Base-by-base conservation (phyloP, 2,113 vertebrate species). In the Cyanoderma ruficeps region DNA sequence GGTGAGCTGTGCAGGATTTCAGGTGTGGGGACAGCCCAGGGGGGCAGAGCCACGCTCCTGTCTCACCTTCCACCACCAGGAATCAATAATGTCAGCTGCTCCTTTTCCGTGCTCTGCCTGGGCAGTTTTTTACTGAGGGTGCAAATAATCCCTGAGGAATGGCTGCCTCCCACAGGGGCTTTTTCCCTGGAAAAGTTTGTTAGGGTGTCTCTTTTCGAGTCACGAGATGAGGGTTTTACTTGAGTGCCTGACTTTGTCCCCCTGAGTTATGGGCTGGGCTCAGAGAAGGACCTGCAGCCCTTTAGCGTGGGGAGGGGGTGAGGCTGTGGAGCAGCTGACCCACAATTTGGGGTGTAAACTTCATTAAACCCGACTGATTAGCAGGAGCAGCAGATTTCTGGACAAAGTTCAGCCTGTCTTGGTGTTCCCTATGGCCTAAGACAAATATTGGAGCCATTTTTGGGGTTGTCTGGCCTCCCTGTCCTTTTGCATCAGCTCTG, bases 61-160 rank as follows among this genome's bases (percentile, higher is more conserved):
- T 3, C 35, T 16, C 55, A 7, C 19, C 81, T 55, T 12, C 44
- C 6, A 1, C 4, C 86, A 4, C 53, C 71, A 44, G 61, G 44
- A 27, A 31, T 37, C 9, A 3, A 11, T 5, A 4, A 11, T 5
- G 3, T 4, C 31, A 27, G 68, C 70, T 33, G 41, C 61, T 56
- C 2, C 1, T 44, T 46, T 22, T 6, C 47, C 1, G 0, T 2
- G 10, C 44, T 44, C 61, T 46, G 39, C 22, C 41, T 23, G 20
- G 41, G 60, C 16, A 5, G 83, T 2, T 50, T 25, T 15, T 44
- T 37, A 12, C 11, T 49, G 7, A 2, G 47, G 53, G 14, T 50
- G 63, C 30, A 27, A 16, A n/a, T 16, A 23, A 39, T 42, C 31
- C 67, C 63, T 21, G 0, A 30, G 68, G 56, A 64, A 2, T 6